Evolutionary conservation across 2,888 invertebrate genomes (phyloP).

Genomic region (Drosophila quasianomalipes): DNA sequence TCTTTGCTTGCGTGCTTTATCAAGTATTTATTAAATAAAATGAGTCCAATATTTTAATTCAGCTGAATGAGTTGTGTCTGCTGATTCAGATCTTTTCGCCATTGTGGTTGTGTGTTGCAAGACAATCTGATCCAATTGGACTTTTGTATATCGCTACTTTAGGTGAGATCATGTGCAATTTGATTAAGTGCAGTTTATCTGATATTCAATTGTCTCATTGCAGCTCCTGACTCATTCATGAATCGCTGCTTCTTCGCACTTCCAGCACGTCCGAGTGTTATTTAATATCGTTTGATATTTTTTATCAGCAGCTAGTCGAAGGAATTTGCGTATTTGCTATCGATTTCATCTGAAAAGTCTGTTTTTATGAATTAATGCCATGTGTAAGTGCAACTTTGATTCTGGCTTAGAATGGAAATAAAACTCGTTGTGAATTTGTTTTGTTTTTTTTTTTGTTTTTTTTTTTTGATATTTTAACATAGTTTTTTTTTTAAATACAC

Average conservation of each 20-base stretch:
- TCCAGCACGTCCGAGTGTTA: constrained; percentile 10
- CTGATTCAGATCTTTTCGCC: not conserved
- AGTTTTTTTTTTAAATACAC: constrained; percentile 60
- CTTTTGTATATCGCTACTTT: constrained; percentile 16
- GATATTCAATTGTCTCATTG: constrained; percentile 45
- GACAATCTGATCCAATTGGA: constrained; percentile 23
- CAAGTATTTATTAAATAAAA: not conserved
- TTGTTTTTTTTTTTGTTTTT: constrained; percentile 38
- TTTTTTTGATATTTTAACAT: constrained; percentile 76
- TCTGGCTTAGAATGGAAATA: constrained; percentile 40
- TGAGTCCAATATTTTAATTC: not conserved
- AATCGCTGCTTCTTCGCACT: constrained; percentile 14
- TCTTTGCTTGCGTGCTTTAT: not conserved
- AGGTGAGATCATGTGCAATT: constrained; percentile 16
- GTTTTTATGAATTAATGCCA: constrained; percentile 57
- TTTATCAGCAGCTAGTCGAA: constrained; percentile 47
- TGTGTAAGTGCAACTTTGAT: constrained; percentile 55
- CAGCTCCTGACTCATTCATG: constrained; percentile 45
- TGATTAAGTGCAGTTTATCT: constrained; percentile 24
- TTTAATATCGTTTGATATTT: constrained; percentile 26
- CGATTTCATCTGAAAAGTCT: constrained; percentile 63
- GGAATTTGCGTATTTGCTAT: constrained; percentile 61
- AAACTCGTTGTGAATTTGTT: constrained; percentile 29
- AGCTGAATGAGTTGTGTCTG: not conserved
- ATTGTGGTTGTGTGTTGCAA: constrained; percentile 4